Conservation (phyloP, 2,797 vertebrate species). For the Poecile montanus region DNA sequence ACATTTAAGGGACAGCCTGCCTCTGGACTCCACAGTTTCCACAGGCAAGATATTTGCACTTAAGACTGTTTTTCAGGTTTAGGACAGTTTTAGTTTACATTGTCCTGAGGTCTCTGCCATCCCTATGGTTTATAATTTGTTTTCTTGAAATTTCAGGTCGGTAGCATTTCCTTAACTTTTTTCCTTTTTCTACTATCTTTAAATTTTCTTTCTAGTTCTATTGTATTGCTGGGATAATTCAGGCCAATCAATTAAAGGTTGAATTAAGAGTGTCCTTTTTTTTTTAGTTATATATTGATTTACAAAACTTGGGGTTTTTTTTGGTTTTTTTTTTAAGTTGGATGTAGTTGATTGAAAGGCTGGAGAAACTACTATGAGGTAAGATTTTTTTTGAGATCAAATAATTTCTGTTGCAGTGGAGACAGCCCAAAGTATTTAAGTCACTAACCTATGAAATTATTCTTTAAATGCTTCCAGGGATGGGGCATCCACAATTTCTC, state of each 20-base stretch:
- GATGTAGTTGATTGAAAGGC: not conserved
- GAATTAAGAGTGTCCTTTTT: not conserved
- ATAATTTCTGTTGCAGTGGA: not conserved
- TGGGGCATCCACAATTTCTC: not conserved
- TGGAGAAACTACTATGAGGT: not conserved
- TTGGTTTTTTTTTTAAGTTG: not conserved
- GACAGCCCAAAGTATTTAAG: not conserved
- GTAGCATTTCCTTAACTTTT: not conserved
- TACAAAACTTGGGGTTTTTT: not conserved
- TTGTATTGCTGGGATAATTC: not conserved
- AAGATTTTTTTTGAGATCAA: not conserved
- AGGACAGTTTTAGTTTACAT: not conserved
- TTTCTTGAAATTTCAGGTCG: not conserved
- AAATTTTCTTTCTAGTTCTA: not conserved
- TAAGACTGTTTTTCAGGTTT: not conserved
- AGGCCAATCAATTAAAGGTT: not conserved
- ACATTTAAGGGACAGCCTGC: not conserved
- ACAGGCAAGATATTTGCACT: not conserved
- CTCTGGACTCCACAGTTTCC: not conserved
- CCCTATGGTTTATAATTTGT: not conserved
- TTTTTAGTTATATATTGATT: not conserved
- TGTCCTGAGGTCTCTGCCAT: not conserved
- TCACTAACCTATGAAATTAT: not conserved
- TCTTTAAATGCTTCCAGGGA: not conserved
- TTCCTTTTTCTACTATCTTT: not conserved